phyloP scores from a whole-genome alignment of 1,140 invertebrate species.

The Camponotus floridanus region DNA sequence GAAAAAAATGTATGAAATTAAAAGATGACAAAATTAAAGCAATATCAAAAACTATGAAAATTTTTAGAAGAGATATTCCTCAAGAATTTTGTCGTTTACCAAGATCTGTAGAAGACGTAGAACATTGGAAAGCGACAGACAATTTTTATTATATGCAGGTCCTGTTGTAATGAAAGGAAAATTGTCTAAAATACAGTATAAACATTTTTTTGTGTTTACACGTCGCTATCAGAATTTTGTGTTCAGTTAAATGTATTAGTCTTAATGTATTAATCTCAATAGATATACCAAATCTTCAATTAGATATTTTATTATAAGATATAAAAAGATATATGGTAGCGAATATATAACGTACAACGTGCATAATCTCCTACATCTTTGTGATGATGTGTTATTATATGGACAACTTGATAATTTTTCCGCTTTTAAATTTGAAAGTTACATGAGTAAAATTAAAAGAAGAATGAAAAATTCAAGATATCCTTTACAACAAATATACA shows the following conservation, averaged over 20 bases:
- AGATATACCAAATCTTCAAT: constrained; percentile 8
- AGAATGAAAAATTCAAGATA: neutral
- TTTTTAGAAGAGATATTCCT: neutral
- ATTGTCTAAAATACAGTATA: neutral
- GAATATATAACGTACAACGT: constrained; percentile 12
- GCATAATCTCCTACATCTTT: neutral
- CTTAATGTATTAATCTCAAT: no score
- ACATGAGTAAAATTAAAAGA: constrained; percentile 17
- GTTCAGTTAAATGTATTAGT: neutral
- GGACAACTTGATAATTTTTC: constrained; percentile 4
- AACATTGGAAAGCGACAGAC: constrained; percentile 15
- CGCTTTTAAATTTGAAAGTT: neutral
- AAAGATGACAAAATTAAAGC: neutral
- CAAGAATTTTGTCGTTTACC: neutral
- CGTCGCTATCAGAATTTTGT: constrained; percentile 2
- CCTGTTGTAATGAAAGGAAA: neutral
- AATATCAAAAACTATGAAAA: constrained; percentile 5
- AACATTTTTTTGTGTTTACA: constrained; percentile 20
- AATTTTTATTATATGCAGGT: constrained; percentile 12
- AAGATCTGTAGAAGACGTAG: neutral
- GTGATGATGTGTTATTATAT: constrained; percentile 2
- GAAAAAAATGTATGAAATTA: neutral
- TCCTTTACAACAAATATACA: constrained; percentile 15
- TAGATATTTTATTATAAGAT: constrained; percentile 1
- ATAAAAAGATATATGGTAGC: no score